These are phyloP conservation scores for Danio kyathit DNA, from an alignment of 2,797 vertebrate species.

Conservation along the genomic window DNA sequence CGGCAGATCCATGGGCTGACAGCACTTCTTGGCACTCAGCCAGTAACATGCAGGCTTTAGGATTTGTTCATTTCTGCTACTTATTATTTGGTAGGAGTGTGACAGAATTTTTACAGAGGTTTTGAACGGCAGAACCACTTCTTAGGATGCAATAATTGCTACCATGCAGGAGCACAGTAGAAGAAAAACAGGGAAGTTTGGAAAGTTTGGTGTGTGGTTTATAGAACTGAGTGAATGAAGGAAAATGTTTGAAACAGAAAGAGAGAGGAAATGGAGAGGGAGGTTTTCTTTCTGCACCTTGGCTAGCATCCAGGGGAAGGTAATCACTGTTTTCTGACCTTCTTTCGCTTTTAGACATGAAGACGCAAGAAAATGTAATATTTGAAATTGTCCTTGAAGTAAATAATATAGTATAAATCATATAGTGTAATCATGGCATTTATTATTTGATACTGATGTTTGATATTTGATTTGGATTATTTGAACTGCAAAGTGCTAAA, in stretches of 20 bases:
- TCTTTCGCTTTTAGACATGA: background rate
- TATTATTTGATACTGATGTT: background rate
- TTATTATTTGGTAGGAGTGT: slow-evolving; percentile 59
- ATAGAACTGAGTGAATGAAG: slow-evolving; percentile 64
- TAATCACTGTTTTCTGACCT: slow-evolving; percentile 12
- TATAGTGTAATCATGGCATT: no score
- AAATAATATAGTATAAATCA: background rate
- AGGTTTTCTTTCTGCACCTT: slow-evolving; percentile 2
- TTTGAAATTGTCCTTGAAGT: slow-evolving; percentile 10
- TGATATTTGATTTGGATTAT: no score
- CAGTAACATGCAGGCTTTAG: slow-evolving; percentile 59
- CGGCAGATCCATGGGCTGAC: slow-evolving; percentile 66
- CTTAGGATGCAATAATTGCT: slow-evolving; percentile 52
- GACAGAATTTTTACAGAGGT: slow-evolving; percentile 51
- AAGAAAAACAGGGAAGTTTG: slow-evolving; percentile 69
- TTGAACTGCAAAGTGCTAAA: no score
- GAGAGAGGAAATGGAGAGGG: background rate
- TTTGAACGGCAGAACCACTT: slow-evolving; percentile 56
- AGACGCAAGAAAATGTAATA: background rate
- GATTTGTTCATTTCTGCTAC: slow-evolving; percentile 62
- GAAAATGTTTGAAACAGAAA: slow-evolving; percentile 71
- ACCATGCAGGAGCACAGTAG: slow-evolving; percentile 48
- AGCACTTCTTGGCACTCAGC: slow-evolving; percentile 59
- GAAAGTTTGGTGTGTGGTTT: slow-evolving; percentile 73
- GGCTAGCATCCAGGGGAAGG: slow-evolving; percentile 15